Base-by-base conservation (phyloP, 2,797 vertebrate species). In the Esox lucius region DNA sequence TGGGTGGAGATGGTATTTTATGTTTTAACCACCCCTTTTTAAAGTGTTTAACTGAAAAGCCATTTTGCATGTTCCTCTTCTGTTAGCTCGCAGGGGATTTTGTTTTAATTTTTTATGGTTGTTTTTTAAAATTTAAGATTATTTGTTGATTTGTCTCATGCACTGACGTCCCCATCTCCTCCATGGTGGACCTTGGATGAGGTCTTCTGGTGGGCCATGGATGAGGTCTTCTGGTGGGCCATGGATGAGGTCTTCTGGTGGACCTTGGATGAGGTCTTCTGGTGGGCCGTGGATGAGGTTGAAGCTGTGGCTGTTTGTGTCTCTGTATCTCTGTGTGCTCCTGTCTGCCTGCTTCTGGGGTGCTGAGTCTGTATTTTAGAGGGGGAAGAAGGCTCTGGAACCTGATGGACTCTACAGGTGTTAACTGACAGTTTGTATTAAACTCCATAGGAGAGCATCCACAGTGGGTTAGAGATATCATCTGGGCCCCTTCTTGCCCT, bases 1-100 rank as follows among this genome's bases (percentile, higher is more conserved):
- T 26, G 90, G 88, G 89, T 2, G 88, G 80, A 85, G 83, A 89
- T 83, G 87, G 89, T 85, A 87, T 92, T 90, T 90, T 87, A 86
- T 89, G 80, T 85, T 72, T 83, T 24, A 56, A 28, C 16, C 22
- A 53, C 53, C 39, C 51, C 85, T 84, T 92, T 91, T 91, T 90
- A 83, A 90, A 81, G n/a, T 59, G 81, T 86, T 91, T 86, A 91
- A 85, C 76, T 86, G 65, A 84, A 74, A 85, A 91, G 85, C 83
- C 86, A 90, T 89, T 86, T 69, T 71, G 78, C 78, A 85, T 88
- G 83, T 72, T 80, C 75, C 19, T 85, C 81, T 74, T 89, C 87
- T 85, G 80, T 85, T 68, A 78, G 77, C 75, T 80, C 53, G 75
- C 71, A n/a, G 66, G 56, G 28, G 74, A 61, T 33, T 74, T 67